phyloP scores from a whole-genome alignment of 2,888 invertebrate species.

The Parascotia fuliginaria region DNA sequence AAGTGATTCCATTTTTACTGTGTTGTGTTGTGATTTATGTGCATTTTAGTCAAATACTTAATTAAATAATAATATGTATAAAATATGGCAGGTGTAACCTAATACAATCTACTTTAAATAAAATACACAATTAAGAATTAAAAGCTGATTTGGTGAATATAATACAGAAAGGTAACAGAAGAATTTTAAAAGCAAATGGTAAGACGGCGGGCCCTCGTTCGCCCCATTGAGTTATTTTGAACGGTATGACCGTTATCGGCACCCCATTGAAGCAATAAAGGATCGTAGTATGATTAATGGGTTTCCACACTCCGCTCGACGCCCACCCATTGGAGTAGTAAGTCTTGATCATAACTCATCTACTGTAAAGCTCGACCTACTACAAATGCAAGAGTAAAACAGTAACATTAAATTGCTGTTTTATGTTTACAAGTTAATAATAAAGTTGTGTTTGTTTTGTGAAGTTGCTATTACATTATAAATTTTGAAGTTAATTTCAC shows the following conservation, averaged over 20 bases:
- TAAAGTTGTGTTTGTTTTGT: not conserved
- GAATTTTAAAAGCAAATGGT: conserved; percentile 14
- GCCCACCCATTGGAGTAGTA: conserved; percentile 61
- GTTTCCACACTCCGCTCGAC: conserved; percentile 61
- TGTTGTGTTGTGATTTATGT: too few relatives aligned
- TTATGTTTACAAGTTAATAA: conserved; percentile 3
- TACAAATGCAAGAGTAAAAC: conserved; percentile 39
- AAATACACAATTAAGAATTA: conserved; percentile 1
- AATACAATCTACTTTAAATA: too few relatives aligned
- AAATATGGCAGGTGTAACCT: too few relatives aligned
- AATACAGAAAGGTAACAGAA: conserved; percentile 8
- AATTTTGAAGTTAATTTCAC: too few relatives aligned
- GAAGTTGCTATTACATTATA: not conserved
- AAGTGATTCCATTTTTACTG: too few relatives aligned
- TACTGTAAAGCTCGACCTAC: conserved; percentile 41
- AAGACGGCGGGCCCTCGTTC: conserved; percentile 30
- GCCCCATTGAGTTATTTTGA: conserved; percentile 58
- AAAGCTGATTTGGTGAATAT: conserved; percentile 19
- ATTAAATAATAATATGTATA: too few relatives aligned
- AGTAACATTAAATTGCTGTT: conserved; percentile 37
- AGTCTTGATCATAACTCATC: conserved; percentile 61
- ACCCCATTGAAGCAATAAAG: conserved; percentile 77
- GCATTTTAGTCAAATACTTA: too few relatives aligned
- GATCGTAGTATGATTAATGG: conserved; percentile 77
- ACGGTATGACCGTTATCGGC: conserved; percentile 59